A percentile compares a stretch with the other conserved stretches of the same genome.
phyloP scores from a whole-genome alignment of 2,888 invertebrate genomes.

The Parascotia fuliginaria region DNA sequence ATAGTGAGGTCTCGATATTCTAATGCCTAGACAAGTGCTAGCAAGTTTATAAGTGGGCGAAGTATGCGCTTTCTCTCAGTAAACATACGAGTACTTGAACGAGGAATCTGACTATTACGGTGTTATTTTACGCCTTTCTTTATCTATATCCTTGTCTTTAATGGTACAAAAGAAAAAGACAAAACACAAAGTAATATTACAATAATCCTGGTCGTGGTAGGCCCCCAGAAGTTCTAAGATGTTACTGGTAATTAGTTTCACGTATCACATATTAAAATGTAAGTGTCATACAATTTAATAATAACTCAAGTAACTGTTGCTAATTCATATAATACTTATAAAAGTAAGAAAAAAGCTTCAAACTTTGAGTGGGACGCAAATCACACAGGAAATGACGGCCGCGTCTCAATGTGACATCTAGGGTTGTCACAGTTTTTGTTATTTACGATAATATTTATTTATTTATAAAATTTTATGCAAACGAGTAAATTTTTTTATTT shows the following conservation, averaged over 20 bases:
- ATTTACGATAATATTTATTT: neutral
- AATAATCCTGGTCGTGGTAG: too few species aligned
- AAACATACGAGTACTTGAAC: slow-evolving; percentile 17
- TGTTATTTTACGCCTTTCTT: slow-evolving; percentile 8
- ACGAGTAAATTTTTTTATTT: too few species aligned
- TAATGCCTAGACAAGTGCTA: slow-evolving; percentile 24
- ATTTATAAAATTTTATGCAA: too few species aligned
- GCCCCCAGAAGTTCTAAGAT: too few species aligned
- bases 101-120: slow-evolving; percentile 27
- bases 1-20: neutral
- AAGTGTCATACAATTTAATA: too few species aligned
- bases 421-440: slow-evolving; percentile 20
- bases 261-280: too few species aligned
- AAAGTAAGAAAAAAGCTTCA: slow-evolving; percentile 21
- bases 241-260: too few species aligned
- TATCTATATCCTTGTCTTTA: neutral
- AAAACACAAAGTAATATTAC: too few species aligned
- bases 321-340: slow-evolving; percentile 9
- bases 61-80: slow-evolving; percentile 30
- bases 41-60: slow-evolving; percentile 23
- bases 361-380: slow-evolving; percentile 20
- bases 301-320: neutral
- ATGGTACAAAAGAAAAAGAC: too few species aligned
- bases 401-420: slow-evolving; percentile 14
- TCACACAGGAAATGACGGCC: slow-evolving; percentile 36